Evolutionary conservation across 2,797 vertebrate species (phyloP), one percentile per base, ranked within the genome.

Genomic region (Phoxinus dragarum): DNA sequence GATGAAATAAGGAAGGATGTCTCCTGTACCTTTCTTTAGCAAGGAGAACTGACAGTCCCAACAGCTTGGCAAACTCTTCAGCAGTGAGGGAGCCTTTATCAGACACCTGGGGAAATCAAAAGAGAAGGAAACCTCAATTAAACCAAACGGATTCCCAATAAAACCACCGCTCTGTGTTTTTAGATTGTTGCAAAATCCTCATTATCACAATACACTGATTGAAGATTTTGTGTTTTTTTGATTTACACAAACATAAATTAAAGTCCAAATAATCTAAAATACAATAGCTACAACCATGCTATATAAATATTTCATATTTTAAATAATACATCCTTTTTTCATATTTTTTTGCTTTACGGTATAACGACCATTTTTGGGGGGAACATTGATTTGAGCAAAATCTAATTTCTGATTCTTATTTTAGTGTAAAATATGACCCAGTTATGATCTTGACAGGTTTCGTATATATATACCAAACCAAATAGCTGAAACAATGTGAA

Each of bases 41-140:
- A 82, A 99, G 94, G 74, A 99, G 97, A 91, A 99, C 98, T 84
- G 98, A 99, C 91, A 99, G 97, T 86, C 98, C 98, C 84, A 99
- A 92, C 19, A 99, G 95, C 91, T 99, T 99, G 61, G 98, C 97
- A 94, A 99, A 99, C 92, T 99, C 98, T 56, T 99, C 98, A 11
- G 98, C 97, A 31, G 98, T 99, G 86, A 99, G 91, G 31, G 98
- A 99, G 40, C 98, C 98, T 90, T 96, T 99, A 36, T 99, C 97
- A 86, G 97, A 94, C 72, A 99, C 97, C 98, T 99, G 80, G 38
- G 19, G 59, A 31, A 56, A n/a, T 42, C 4, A 79, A 44, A 44
- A 61, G 27, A 31, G 10, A 77, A 74, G 9, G 21, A 36, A 44
- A 66, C 12, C 47, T 40, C 68, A 74, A 56, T 84, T 59, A 59